These are phyloP conservation scores for Phyllotreta striolata DNA, from an alignment of 2,888 invertebrate species.

Conservation along the genomic window DNA sequence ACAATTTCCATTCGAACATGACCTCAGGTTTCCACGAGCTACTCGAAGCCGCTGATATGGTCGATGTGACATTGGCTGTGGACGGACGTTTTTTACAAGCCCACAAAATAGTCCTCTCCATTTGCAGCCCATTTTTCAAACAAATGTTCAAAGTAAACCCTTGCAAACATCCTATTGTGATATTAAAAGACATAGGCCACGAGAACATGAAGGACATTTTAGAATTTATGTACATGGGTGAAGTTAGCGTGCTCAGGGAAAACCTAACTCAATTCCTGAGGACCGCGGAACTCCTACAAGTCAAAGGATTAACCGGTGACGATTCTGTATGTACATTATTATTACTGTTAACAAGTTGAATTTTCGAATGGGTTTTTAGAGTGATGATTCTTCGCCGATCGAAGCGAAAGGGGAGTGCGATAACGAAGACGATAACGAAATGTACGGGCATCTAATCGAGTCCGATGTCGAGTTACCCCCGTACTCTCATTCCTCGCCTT, in stretches of 20 bases:
- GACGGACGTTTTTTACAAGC: conserved; percentile 81
- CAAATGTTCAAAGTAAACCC: conserved; percentile 77
- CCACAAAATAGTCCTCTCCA: conserved; percentile 79
- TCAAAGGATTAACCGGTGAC: conserved; percentile 71
- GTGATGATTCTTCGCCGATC: conserved; percentile 56
- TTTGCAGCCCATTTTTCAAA: conserved; percentile 82
- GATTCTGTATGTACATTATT: conserved; percentile 57
- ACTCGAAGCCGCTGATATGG: conserved; percentile 75
- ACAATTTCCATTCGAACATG: conserved; percentile 80
- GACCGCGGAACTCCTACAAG: conserved; percentile 75
- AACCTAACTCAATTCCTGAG: conserved; percentile 74
- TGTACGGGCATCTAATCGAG: conserved; percentile 54
- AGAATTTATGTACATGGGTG: conserved; percentile 78
- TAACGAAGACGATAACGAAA: conserved; percentile 53
- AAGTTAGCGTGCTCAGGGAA: conserved; percentile 75
- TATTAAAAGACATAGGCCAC: conserved; percentile 74
- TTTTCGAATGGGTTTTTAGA: conserved; percentile 46
- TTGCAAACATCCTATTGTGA: conserved; percentile 77
- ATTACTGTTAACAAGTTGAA: neutral
- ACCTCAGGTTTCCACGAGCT: conserved; percentile 76
- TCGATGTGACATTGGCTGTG: conserved; percentile 80
- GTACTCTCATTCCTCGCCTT: conserved; percentile 30
- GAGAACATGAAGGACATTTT: conserved; percentile 74
- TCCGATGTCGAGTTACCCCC: conserved; percentile 50
- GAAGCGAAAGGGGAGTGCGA: conserved; percentile 56